Percentiles rank a stretch among this genome's conserved stretches.
These are phyloP conservation scores for Apamea anceps DNA, from an alignment of 2,888 invertebrate genomes.

Conservation along the genomic window DNA sequence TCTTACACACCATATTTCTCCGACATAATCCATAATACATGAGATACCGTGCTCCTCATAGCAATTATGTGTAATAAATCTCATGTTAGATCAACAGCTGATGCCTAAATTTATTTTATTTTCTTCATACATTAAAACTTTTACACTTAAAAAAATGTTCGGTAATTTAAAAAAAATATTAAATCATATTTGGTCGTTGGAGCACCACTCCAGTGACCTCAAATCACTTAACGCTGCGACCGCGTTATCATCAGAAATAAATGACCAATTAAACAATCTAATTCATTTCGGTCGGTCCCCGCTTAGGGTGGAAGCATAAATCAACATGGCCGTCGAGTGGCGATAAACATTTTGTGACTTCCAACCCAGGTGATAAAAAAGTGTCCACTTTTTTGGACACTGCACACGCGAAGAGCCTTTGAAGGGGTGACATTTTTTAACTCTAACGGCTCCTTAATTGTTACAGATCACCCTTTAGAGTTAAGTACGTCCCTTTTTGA, in stretches of 20 bases:
- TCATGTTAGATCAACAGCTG: conserved; percentile 85
- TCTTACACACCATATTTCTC: conserved; percentile 85
- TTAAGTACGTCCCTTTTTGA: conserved; percentile 79
- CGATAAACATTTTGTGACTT: conserved; percentile 90
- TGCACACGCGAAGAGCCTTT: conserved; percentile 80
- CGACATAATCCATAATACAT: conserved; percentile 88
- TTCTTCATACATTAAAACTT: conserved; percentile 42
- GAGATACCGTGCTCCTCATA: conserved; percentile 83
- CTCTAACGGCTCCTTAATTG: conserved; percentile 87
- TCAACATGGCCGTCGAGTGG: conserved; percentile 88
- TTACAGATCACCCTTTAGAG: conserved; percentile 85
- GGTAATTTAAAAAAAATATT: conserved; percentile 67
- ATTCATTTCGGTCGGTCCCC: conserved; percentile 84
- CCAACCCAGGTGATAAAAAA: conserved; percentile 89
- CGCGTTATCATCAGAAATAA: conserved; percentile 87
- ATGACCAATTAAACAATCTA: conserved; percentile 90
- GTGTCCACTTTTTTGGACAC: conserved; percentile 85
- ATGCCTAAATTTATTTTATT: conserved; percentile 76
- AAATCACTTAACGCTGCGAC: conserved; percentile 76
- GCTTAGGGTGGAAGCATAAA: conserved; percentile 88
- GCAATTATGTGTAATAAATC: conserved; percentile 90
- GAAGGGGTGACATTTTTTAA: conserved; percentile 89
- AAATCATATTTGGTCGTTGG: conserved; percentile 73
- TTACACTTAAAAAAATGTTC: conserved; percentile 44
- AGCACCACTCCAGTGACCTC: conserved; percentile 81